Evolutionary conservation across 2,797 vertebrate genomes (phyloP), one percentile per base, ranked within the genome.

Genomic region (Tenualosa ilisha): DNA sequence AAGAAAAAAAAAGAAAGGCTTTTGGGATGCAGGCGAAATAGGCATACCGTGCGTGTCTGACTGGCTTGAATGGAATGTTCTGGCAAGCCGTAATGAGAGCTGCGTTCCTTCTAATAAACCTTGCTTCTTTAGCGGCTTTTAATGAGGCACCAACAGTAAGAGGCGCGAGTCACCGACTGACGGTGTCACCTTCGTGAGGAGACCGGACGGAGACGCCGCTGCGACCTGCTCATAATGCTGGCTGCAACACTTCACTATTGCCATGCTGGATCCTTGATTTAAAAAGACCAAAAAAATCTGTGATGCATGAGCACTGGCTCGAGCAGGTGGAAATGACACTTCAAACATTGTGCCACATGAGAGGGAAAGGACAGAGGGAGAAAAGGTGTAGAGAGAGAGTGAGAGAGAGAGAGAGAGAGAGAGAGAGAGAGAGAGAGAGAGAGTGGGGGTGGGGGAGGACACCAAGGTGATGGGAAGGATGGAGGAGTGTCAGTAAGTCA

Each of bases 381-480:
- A 26, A 82, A 24, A 6, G 31, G 88, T 89, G 88, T 85, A 85
- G 72, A 89, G 50, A n/a, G 40, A 82, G 46, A 68, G 9, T 49
- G 68, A 83, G 81, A 81, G 86, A 88, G 89, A 90, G 90, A 89
- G 91, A 91, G 90, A 89, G 91, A 91, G 90, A 85, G 72, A 89
- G 50, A n/a, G 40, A 82, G 46, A 68, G 9, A 59, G 68, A 83
- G 81, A 81, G 86, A 88, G 89, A 90, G 90, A 89, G 91, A 91
- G 90, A n/a, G 91, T 91, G 90, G 46, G 26, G 49, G 50, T 81
- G 22, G 59, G 24, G 61, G 17, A 20, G 65, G 31, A 20, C 12
- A 43, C 13, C 12, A 6, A 15, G 12, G 31, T 3, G 63, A 68
- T 11, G 63, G 13, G 63, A 15, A 40, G 68, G 68, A 75, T 15